Evolutionary conservation across 1,140 invertebrate genomes (phyloP), one percentile per base, ranked within the genome.

Genomic region (Cydia amplana): DNA sequence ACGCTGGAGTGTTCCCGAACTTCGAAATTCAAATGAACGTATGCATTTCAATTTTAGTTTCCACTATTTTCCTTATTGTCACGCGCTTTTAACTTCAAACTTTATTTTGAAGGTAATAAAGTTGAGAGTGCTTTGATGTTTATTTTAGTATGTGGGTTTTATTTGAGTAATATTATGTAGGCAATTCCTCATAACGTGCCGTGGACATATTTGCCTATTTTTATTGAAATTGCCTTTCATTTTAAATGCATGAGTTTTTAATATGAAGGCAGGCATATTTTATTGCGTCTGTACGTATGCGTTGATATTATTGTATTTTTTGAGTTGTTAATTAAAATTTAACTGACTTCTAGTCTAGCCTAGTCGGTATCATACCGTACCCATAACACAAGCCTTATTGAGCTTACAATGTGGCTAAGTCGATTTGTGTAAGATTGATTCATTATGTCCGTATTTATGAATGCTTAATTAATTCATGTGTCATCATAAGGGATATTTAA

Each of bases 211-310:
- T 55, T 16, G 51, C 51, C 51, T 55, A 55, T 55, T 51, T 51
- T n/a, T 16, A 16, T 49, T 60, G 23, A 60, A 60, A 60, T 60
- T 60, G 55, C 18, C 20, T 60, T 23, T 23, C 55, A 60, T 60
- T 60, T 60, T 23, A 60, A 60, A 60, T 60, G 55, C 55, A 60
- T 23, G 55, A 60, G 20, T 60, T 60, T 60, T 60, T 60, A 60
- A 2, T 9, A 60, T 12, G 20, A 60, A 60, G 20, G 55, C 23
- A 10, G 1, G 55, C 16, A 23, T 23, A 23, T 60, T 60, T 23
- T 23, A 12, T 60, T 20, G 20, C 55, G 7, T 60, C 0, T 12
- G 32, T 46, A 14, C 4, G 40, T 43, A 43, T 46, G 46, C 46
- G 16, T 49, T 16, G 46, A 9, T 55, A 55, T 14, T 55, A n/a